Percentiles rank a stretch among this genome's conserved stretches.
Evolutionary conservation across 2,113 vertebrate species (phyloP).

Genomic region (Thunnus maccoyii): DNA sequence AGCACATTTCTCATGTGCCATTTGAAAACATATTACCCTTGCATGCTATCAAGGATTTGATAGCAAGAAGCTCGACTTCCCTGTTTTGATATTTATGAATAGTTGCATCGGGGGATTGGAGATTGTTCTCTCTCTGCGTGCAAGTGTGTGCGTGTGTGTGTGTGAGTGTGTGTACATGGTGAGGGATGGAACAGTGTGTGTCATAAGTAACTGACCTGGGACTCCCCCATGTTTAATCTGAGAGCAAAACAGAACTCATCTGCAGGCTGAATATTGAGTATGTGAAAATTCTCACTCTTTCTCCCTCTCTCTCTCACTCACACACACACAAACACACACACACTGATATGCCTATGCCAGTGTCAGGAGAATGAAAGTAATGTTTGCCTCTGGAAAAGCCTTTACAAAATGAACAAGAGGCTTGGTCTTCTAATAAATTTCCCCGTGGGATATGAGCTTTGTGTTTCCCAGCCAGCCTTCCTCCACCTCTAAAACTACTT

Average conservation of each 20-base stretch:
- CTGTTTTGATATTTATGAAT: conserved; percentile 80
- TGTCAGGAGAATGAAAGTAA: conserved; percentile 76
- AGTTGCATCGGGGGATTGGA: conserved; percentile 72
- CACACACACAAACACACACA: conserved; percentile 45
- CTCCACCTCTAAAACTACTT: conserved; percentile 70
- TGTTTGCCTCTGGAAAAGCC: conserved; percentile 74
- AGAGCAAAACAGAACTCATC: conserved; percentile 79
- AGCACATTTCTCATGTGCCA: conserved; percentile 76
- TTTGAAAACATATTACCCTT: conserved; percentile 75
- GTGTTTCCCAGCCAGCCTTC: conserved; percentile 61
- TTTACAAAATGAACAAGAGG: conserved; percentile 76
- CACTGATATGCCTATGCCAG: conserved; percentile 41
- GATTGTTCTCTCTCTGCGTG: conserved; percentile 65
- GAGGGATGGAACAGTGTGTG: conserved; percentile 76
- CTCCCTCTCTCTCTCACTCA: conserved; percentile 22
- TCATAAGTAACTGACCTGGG: conserved; percentile 83
- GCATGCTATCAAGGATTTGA: conserved; percentile 72
- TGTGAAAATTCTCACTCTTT: conserved; percentile 50
- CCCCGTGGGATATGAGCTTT: conserved; percentile 72
- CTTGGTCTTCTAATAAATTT: conserved; percentile 70
- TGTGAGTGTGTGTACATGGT: conserved; percentile 51
- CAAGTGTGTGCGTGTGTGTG: conserved; percentile 38
- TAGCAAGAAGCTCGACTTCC: conserved; percentile 72
- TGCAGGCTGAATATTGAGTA: conserved; percentile 78
- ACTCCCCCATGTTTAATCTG: conserved; percentile 83